These are phyloP conservation scores for Esox lucius DNA, from an alignment of 2,797 vertebrate species.

Conservation along the genomic window DNA sequence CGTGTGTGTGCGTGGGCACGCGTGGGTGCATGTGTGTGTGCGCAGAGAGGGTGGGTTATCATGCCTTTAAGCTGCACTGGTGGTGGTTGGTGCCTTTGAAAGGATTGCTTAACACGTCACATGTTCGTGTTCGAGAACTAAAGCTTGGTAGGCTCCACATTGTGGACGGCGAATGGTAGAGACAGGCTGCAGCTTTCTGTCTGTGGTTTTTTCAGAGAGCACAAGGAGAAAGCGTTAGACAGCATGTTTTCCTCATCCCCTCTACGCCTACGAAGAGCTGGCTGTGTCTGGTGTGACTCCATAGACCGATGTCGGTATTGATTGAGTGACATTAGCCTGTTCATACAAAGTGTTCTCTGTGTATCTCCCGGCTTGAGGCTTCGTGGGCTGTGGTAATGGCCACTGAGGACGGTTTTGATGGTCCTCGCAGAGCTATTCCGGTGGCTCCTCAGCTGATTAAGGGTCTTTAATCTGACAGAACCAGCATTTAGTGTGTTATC, in stretches of 20 bases:
- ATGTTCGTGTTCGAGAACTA: not conserved
- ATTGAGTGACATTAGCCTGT: not conserved
- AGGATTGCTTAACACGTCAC: not conserved
- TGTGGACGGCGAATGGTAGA: not conserved
- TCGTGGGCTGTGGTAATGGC: not conserved
- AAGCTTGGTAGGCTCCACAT: not conserved
- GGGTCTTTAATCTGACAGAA: not conserved
- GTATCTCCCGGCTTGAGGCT: not conserved
- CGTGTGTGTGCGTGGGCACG: too few species aligned
- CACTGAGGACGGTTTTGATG: not conserved
- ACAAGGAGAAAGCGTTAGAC: not conserved
- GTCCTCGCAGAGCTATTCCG: not conserved
- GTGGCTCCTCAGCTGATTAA: not conserved
- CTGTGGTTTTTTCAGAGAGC: not conserved
- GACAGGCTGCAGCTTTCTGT: not conserved
- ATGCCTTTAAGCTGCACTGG: constrained; percentile 25
- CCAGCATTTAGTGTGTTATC: not conserved
- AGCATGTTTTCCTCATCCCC: not conserved
- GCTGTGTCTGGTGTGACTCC: not conserved
- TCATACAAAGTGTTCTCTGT: not conserved
- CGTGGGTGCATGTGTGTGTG: constrained; percentile 14
- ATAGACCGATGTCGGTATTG: not conserved
- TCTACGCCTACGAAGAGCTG: not conserved
- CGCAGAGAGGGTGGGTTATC: not conserved
- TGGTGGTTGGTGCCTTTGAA: too few species aligned